These are phyloP conservation scores for Rhinoraja longicauda DNA, from an alignment of 2,797 vertebrate species.

Conservation along the genomic window DNA sequence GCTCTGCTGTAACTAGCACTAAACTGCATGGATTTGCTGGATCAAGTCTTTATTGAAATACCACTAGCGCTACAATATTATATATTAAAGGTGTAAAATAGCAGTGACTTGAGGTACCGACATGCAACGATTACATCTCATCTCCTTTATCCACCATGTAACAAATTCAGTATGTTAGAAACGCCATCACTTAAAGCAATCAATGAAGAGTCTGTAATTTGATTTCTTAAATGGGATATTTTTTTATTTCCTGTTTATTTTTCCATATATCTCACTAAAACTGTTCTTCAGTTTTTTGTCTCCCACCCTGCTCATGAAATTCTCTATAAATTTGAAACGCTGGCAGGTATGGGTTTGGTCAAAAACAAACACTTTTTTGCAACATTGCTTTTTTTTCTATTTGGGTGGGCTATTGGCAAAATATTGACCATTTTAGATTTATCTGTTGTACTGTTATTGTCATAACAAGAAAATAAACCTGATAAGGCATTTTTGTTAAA, in stretches of 20 bases:
- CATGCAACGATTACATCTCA: neutral
- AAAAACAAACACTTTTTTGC: neutral
- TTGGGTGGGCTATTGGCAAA: neutral
- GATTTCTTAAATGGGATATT: neutral
- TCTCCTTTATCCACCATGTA: neutral
- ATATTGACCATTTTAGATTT: neutral
- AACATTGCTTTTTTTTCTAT: neutral
- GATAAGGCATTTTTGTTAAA: slow-evolving; percentile 31
- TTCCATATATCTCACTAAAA: neutral
- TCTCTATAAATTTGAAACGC: slow-evolving; percentile 1
- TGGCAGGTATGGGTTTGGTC: neutral
- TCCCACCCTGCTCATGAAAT: neutral
- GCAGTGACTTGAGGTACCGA: neutral
- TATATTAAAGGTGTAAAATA: neutral
- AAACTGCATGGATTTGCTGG: neutral
- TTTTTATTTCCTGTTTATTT: neutral
- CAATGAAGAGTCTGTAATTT: neutral
- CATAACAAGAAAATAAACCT: slow-evolving; percentile 21
- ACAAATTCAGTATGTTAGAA: slow-evolving; percentile 13
- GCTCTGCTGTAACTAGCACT: neutral
- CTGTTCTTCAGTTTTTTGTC: neutral
- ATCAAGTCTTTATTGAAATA: neutral
- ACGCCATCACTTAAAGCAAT: neutral
- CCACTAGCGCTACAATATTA: neutral
- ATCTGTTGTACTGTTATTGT: neutral